These are phyloP conservation scores for Plutella xylostella DNA, from an alignment of 2,888 invertebrate genomes.

Conservation along the genomic window DNA sequence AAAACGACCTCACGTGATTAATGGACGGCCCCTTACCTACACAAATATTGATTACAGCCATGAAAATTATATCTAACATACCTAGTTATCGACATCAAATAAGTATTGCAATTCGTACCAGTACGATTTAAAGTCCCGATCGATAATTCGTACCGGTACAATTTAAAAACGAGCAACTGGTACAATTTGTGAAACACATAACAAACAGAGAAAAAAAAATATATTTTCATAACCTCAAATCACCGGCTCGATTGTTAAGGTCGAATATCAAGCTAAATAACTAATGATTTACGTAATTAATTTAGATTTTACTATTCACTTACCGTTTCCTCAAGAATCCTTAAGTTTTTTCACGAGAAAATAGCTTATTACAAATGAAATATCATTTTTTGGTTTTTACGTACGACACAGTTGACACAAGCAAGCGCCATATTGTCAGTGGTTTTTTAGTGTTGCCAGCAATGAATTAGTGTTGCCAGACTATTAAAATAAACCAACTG, in stretches of 20 bases:
- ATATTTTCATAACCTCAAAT: slow-evolving; percentile 6
- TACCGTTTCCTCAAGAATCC: too few species aligned
- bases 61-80: slow-evolving; percentile 5
- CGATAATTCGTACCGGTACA: slow-evolving; percentile 6
- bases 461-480: background rate
- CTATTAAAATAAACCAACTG: background rate
- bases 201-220: background rate
- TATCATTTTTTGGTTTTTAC: background rate
- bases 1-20: too few species aligned
- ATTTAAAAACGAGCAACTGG: slow-evolving; percentile 6
- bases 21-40: too few species aligned
- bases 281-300: too few species aligned
- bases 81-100: background rate
- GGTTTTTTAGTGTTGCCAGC: too few species aligned
- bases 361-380: background rate
- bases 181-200: slow-evolving; percentile 4
- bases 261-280: background rate
- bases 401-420: background rate
- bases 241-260: background rate
- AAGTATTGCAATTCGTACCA: slow-evolving; percentile 4
- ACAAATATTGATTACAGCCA: too few species aligned
- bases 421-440: background rate
- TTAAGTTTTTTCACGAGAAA: too few species aligned
- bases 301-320: too few species aligned
- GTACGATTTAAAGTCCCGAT: slow-evolving; percentile 5